phyloP scores from a whole-genome alignment of 2,797 vertebrate species.

The Notoglanidium macrostoma region DNA sequence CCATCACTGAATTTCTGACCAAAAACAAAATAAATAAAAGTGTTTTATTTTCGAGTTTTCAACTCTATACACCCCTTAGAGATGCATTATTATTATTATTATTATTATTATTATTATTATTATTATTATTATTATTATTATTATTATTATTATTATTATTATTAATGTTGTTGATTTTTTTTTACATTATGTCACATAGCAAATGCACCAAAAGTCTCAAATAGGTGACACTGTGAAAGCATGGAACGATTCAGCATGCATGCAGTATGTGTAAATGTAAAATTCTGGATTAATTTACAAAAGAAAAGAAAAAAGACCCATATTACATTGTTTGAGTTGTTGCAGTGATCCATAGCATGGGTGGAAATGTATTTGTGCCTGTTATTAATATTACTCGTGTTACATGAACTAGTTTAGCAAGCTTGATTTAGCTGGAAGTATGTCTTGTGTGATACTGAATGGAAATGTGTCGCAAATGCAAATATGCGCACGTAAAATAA shows the following conservation, averaged over 20 bases:
- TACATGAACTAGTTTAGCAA: not conserved
- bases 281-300: not conserved
- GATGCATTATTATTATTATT: not conserved
- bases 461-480: not conserved
- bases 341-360: not conserved
- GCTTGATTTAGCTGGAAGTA: not conserved
- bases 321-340: not conserved
- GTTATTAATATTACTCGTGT: not conserved
- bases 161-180: not conserved
- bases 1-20: not conserved
- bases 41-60: not conserved
- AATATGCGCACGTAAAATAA: conserved; percentile 7
- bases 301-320: not conserved
- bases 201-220: not conserved
- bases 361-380: not conserved
- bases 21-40: not conserved
- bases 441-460: not conserved
- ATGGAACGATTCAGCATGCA: not conserved
- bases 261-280: no score
- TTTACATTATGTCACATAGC: not conserved
- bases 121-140: not conserved
- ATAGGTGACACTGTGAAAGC: not conserved
- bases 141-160: no score
- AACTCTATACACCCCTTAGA: not conserved
- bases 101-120: not conserved